A percentile compares a stretch with the other conserved stretches of the same genome.
phyloP scores from a whole-genome alignment of 2,888 invertebrate genomes.

The Sycophila texana region DNA sequence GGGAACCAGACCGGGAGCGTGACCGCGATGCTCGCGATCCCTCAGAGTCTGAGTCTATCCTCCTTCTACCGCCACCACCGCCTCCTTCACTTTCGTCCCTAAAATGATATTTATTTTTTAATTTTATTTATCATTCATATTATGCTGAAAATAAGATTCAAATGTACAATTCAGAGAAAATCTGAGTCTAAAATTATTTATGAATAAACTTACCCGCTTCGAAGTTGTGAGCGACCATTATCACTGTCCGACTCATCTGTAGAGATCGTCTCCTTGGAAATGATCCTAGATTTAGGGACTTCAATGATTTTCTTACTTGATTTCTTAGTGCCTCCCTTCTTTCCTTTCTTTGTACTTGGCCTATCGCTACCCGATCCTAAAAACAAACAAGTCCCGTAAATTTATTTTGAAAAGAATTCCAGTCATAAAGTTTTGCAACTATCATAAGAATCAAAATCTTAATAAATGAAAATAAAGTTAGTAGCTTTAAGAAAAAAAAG shows the following conservation, averaged over 20 bases:
- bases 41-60: slow-evolving; percentile 82
- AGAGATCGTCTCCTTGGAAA: slow-evolving; percentile 96
- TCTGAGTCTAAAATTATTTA: no score
- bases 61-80: slow-evolving; percentile 76
- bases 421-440: no score
- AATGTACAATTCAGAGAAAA: no score
- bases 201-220: slow-evolving; percentile 76
- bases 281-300: slow-evolving; percentile 91
- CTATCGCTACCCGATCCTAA: slow-evolving; percentile 84
- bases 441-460: neutral
- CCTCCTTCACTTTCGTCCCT: slow-evolving; percentile 76
- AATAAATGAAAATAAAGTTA: slow-evolving; percentile 63
- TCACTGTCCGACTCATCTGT: slow-evolving; percentile 89
- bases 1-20: slow-evolving; percentile 68
- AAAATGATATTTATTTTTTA: slow-evolving; percentile 47
- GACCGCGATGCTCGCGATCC: slow-evolving; percentile 75
- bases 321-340: slow-evolving; percentile 77
- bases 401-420: neutral
- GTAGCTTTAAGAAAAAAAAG: neutral
- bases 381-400: slow-evolving; percentile 28
- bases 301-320: slow-evolving; percentile 79
- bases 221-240: slow-evolving; percentile 79
- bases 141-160: no score
- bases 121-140: neutral
- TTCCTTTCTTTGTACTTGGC: slow-evolving; percentile 80